Base-by-base conservation (phyloP, 2,113 vertebrate genomes). In the Sylvilagus bachmani region DNA sequence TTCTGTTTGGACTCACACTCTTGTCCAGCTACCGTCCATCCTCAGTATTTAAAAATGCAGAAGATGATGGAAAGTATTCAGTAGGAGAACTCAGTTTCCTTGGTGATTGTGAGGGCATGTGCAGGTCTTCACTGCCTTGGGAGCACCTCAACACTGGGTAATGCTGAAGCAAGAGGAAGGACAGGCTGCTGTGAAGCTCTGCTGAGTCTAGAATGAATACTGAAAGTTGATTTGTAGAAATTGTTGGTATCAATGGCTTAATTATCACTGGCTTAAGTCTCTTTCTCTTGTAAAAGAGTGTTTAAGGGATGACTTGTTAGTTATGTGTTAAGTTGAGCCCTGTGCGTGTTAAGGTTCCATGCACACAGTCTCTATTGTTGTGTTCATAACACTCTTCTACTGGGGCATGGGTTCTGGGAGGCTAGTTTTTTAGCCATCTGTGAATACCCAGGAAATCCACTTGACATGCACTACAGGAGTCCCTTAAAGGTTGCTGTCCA, bases 401-500 rank as follows among this genome's bases (percentile, higher is more conserved):
- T 33, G 3, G 61, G 51, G 25, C 22, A 33, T 38, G 12, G 10
- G 8, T 25, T 74, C 53, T 7, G 22, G 31, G 19, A 75, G 16
- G 58, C 64, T 83, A 80, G 33, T 29, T 10, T 49, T 82, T 89
- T 61, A 75, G 51, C 36, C 22, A 44, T 67, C 92, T 84, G 4
- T 66, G 53, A 89, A 33, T 73, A 75, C 10, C 22, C 44, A 80
- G 33, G 89, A 94, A 94, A 89, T 80, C 51, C 44, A 53, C 36
- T 64, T 64, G 64, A 75, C 14, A 5, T 13, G 24, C 4, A 36
- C 53, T 7, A 33, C 58, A 67, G 17, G 64, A 67, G 24, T 85
- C 22, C 19, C 53, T 71, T 33, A 61, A 78, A 86, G 66, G 11
- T 29, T 81, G 24, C 0, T 17, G 17, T 3, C 55, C 14, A 24